Percentiles rank a stretch among this genome's conserved stretches.
Conservation (phyloP, 2,888 invertebrate species). For the Drosophila parthenogenetica region DNA sequence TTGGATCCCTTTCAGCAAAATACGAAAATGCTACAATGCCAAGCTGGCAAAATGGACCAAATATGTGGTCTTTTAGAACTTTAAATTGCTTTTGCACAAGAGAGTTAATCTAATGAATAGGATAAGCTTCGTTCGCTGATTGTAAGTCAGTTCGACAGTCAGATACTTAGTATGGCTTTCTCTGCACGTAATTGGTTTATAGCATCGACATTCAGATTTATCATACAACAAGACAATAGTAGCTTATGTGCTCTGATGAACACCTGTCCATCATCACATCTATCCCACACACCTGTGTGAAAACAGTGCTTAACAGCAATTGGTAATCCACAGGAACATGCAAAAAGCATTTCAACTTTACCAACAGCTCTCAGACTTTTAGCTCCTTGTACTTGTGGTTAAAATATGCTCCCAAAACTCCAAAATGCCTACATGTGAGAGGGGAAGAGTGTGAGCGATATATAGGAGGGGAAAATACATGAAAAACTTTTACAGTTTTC, state of each 20-base stretch:
- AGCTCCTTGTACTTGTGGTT: conserved; percentile 8
- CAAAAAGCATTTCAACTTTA: conserved; percentile 68
- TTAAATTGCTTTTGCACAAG: conserved; percentile 45
- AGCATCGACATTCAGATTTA: neutral
- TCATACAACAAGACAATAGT: neutral
- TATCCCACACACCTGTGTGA: conserved; percentile 3
- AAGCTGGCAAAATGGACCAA: neutral
- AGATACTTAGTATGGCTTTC: conserved; percentile 9
- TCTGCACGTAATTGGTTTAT: conserved; percentile 13
- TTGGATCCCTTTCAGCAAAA: conserved; percentile 39
- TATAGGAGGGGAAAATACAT: conserved; percentile 27
- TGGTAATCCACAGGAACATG: conserved; percentile 64
- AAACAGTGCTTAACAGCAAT: conserved; percentile 34
- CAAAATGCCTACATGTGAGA: neutral
- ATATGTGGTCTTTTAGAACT: conserved; percentile 27
- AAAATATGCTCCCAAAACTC: conserved; percentile 18
- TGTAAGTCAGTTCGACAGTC: conserved; percentile 14
- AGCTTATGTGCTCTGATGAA: conserved; percentile 1
- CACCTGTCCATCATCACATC: conserved; percentile 7
- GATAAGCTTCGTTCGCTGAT: conserved; percentile 46
- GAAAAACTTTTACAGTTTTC: conserved; percentile 44
- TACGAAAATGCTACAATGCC: conserved; percentile 19
- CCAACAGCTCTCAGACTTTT: neutral
- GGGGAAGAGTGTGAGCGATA: neutral
- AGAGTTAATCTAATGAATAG: conserved; percentile 58